Evolutionary conservation across 37 sponge, comb jelly and placozoan species (phyloP).

Genomic region (Eunapius fragilis): DNA sequence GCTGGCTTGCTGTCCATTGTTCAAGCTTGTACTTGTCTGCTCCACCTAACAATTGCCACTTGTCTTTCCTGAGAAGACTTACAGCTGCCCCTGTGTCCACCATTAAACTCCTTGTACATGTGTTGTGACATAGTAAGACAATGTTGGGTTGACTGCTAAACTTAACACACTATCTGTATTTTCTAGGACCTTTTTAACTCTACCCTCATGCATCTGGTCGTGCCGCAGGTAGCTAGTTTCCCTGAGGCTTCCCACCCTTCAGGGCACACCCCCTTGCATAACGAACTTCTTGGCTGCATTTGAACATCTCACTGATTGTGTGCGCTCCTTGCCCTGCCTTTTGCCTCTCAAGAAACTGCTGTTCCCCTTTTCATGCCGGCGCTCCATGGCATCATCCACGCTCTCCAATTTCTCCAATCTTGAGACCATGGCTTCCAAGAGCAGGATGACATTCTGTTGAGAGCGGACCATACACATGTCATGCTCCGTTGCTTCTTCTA

Average conservation of each 20-base stretch:
- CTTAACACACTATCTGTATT: too few relatives aligned
- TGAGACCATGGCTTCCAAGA: background rate
- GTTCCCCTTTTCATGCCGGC: too few relatives aligned
- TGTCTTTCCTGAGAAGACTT: constrained; percentile 35
- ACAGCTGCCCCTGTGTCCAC: constrained; percentile 66
- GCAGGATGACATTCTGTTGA: background rate
- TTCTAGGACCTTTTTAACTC: constrained; percentile 3
- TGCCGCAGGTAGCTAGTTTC: constrained; percentile 37
- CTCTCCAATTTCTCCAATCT: background rate
- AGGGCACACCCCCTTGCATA: constrained; percentile 20
- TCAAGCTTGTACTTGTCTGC: constrained; percentile 4
- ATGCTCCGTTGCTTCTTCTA: background rate
- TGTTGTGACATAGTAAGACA: background rate
- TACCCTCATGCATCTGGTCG: constrained; percentile 31
- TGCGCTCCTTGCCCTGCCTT: too few relatives aligned
- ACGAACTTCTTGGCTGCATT: constrained; percentile 21
- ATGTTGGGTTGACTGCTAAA: background rate
- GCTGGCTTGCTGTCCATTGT: constrained; percentile 20
- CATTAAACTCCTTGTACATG: constrained; percentile 20
- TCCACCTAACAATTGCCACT: background rate
- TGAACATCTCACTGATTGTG: constrained; percentile 5
- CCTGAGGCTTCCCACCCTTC: constrained; percentile 2
- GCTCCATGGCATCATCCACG: too few relatives aligned
- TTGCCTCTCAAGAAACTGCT: too few relatives aligned
- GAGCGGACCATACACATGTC: background rate